Evolutionary conservation across 1,140 invertebrate genomes (phyloP).

Genomic region (Lysiphlebus fabarum): DNA sequence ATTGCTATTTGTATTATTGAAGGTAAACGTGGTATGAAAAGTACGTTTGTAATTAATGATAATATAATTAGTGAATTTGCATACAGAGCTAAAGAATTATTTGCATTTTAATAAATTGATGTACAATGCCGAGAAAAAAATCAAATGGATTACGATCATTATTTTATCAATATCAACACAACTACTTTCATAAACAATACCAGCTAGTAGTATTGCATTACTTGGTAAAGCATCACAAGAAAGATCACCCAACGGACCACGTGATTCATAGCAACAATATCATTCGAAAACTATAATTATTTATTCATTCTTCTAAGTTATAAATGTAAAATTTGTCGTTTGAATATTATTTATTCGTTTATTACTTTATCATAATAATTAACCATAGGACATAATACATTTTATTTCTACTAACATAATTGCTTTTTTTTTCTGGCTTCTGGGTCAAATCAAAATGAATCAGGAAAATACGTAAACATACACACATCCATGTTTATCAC

Average conservation of each 20-base stretch:
- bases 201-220: no score
- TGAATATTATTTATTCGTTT: not conserved
- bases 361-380: slow-evolving; percentile 10
- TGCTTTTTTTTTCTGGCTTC: not conserved
- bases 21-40: slow-evolving; percentile 96
- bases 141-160: no score
- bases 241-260: no score
- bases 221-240: no score
- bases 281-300: no score
- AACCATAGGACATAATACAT: no score
- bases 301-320: no score
- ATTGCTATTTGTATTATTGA: slow-evolving; percentile 98
- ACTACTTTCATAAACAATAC: no score
- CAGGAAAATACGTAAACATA: slow-evolving; percentile 44
- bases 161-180: no score
- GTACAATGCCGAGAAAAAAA: slow-evolving; percentile 43
- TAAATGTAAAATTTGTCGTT: not conserved
- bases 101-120: slow-evolving; percentile 99
- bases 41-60: slow-evolving; percentile 84
- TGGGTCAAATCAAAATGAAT: slow-evolving; percentile 45
- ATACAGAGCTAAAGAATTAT: slow-evolving; percentile 95
- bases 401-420: no score
- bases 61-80: slow-evolving; percentile 93
- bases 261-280: no score
- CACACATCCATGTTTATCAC: slow-evolving; percentile 45